Conservation (phyloP, 2,888 invertebrate species). For the Coleophora flavipennella region DNA sequence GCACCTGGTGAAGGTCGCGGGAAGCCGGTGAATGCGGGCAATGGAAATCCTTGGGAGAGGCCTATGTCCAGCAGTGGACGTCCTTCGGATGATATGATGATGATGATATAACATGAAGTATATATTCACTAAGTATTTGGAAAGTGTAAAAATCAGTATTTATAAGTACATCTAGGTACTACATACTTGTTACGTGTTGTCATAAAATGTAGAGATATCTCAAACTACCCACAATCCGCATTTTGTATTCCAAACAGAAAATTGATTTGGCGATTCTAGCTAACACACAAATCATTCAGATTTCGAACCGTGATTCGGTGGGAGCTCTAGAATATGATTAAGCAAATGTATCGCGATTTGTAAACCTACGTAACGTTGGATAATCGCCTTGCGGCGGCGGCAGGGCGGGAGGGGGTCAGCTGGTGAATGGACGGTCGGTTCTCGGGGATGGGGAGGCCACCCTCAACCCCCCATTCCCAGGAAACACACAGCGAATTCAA, state of each 20-base stretch:
- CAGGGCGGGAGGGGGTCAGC: constrained; percentile 3
- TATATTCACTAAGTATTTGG: too few species aligned
- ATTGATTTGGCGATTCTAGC: constrained; percentile 1
- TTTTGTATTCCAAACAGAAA: constrained; percentile 2
- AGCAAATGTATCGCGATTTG: constrained; percentile 26
- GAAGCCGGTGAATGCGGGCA: too few species aligned
- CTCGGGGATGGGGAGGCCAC: neutral
- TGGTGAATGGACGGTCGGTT: constrained; percentile 1
- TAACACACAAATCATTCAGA: constrained; percentile 8
- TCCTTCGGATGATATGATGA: too few species aligned
- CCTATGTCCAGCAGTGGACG: too few species aligned
- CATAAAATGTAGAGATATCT: neutral
- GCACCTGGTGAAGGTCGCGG: too few species aligned
- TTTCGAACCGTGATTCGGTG: constrained; percentile 20
- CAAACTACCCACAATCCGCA: too few species aligned
- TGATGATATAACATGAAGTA: too few species aligned
- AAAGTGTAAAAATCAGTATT: too few species aligned
- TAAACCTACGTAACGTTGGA: constrained; percentile 20
- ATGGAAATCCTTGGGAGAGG: too few species aligned
- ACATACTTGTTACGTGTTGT: too few species aligned
- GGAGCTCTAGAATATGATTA: constrained; percentile 34
- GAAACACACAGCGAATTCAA: too few species aligned
- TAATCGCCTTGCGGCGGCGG: constrained; percentile 21
- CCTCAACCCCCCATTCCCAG: neutral
- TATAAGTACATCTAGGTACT: too few species aligned